Percentiles rank a stretch among this genome's conserved stretches.
These are phyloP conservation scores for Oscheius sp. DNA, from an alignment of 2,888 invertebrate genomes.

Conservation along the genomic window DNA sequence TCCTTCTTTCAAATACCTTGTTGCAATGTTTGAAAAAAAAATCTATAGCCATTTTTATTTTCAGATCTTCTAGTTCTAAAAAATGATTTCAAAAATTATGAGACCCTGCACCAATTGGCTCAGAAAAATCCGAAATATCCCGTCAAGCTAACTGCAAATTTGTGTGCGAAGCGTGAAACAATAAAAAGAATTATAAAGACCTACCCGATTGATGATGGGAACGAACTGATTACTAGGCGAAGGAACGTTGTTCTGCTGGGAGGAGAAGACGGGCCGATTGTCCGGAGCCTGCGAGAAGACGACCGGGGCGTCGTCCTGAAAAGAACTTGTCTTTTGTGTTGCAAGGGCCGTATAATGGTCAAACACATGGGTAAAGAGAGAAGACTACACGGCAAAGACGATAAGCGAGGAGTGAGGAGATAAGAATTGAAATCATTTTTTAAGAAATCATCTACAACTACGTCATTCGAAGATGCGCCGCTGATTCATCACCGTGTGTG, in stretches of 20 bases:
- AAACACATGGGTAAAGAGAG: neutral
- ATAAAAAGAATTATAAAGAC: neutral
- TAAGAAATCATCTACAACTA: too few species aligned
- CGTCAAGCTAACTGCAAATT: too few species aligned
- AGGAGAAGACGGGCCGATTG: conserved; percentile 31
- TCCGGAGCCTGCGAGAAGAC: conserved; percentile 29
- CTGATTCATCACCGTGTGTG: neutral
- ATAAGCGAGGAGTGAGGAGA: neutral
- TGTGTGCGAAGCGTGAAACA: neutral
- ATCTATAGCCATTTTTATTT: too few species aligned
- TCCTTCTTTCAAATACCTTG: too few species aligned
- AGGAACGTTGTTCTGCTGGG: conserved; percentile 1
- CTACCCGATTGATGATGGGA: neutral
- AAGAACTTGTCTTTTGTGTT: neutral
- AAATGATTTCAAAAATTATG: too few species aligned
- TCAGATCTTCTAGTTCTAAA: too few species aligned
- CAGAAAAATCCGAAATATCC: too few species aligned
- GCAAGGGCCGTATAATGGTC: neutral
- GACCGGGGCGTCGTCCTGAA: conserved; percentile 29
- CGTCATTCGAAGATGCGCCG: too few species aligned
- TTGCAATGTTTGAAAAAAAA: too few species aligned
- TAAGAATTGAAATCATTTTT: neutral
- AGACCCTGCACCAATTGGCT: too few species aligned
- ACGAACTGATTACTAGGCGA: neutral
- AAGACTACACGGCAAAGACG: neutral